Evolutionary conservation across 35 echinoderm and acorn worm species (phyloP).

Genomic region (Ophiothrix spiculata): DNA sequence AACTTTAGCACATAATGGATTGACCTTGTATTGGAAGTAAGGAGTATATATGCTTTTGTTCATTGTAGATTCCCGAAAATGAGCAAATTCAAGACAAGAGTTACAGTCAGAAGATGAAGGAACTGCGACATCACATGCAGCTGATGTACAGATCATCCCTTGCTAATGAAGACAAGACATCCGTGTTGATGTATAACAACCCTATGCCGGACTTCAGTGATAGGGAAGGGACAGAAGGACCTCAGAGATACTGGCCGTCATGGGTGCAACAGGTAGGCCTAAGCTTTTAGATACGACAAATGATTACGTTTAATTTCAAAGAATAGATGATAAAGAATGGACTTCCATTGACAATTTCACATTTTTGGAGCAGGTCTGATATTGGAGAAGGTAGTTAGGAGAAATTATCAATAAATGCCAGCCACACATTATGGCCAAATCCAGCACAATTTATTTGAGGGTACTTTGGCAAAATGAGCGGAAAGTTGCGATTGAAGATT

Average conservation of each 20-base stretch:
- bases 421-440: too few species aligned
- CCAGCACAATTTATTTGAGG: too few species aligned
- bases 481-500: too few species aligned
- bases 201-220: slow-evolving; percentile 93
- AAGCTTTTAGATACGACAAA: too few species aligned
- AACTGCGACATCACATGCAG: slow-evolving; percentile 69
- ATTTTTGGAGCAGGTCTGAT: too few species aligned
- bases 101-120: slow-evolving; percentile 74
- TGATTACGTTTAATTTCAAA: too few species aligned
- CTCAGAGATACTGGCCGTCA: slow-evolving; percentile 77
- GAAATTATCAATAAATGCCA: too few species aligned
- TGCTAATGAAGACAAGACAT: slow-evolving; percentile 87
- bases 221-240: slow-evolving; percentile 70
- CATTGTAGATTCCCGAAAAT: slow-evolving; percentile 68
- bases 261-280: slow-evolving; percentile 66
- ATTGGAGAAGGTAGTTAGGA: too few species aligned
- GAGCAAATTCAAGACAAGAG: slow-evolving; percentile 87
- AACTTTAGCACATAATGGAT: background rate
- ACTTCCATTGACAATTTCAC: too few species aligned
- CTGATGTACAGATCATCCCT: slow-evolving; percentile 87
- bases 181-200: slow-evolving; percentile 85
- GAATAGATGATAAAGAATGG: too few species aligned
- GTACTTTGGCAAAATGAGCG: too few species aligned
- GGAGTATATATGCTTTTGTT: too few species aligned
- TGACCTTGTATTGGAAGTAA: background rate